A percentile compares a stretch with the other conserved stretches of the same genome.
These are phyloP conservation scores for Aphodius granarius DNA, from an alignment of 2,888 invertebrate species.

Conservation along the genomic window DNA sequence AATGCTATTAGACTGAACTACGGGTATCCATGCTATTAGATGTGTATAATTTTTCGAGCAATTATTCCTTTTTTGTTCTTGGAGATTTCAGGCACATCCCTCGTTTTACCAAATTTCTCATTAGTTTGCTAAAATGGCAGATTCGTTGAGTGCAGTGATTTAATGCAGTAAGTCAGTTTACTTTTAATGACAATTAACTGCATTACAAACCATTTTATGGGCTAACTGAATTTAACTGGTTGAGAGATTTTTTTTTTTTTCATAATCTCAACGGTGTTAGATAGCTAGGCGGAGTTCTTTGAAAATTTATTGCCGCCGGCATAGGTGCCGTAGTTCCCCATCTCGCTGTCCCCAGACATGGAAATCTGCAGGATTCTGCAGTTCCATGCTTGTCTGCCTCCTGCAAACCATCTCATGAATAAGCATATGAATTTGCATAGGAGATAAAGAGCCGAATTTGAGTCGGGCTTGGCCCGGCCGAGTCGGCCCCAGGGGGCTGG, in stretches of 20 bases:
- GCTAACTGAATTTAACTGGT: background rate
- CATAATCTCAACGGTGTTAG: background rate
- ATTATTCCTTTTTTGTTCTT: too few relatives aligned
- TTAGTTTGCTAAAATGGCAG: background rate
- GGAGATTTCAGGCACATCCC: background rate
- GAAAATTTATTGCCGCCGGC: background rate
- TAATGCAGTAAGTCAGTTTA: too few relatives aligned
- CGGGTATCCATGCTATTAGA: background rate
- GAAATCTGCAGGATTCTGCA: background rate
- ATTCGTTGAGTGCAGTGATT: background rate
- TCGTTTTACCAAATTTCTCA: background rate
- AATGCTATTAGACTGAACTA: background rate
- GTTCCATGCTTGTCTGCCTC: background rate
- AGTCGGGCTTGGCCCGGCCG: background rate
- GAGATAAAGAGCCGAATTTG: background rate
- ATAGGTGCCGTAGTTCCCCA: background rate
- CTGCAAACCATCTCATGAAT: background rate
- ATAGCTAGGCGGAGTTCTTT: background rate
- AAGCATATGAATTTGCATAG: background rate
- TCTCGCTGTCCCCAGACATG: background rate
- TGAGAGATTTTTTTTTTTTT: background rate
- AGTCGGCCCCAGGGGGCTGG: background rate
- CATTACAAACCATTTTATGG: too few relatives aligned
- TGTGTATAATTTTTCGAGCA: background rate
- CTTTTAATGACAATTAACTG: too few relatives aligned